Conservation (phyloP, 2,888 invertebrate genomes). For the Calliphora vomitoria region DNA sequence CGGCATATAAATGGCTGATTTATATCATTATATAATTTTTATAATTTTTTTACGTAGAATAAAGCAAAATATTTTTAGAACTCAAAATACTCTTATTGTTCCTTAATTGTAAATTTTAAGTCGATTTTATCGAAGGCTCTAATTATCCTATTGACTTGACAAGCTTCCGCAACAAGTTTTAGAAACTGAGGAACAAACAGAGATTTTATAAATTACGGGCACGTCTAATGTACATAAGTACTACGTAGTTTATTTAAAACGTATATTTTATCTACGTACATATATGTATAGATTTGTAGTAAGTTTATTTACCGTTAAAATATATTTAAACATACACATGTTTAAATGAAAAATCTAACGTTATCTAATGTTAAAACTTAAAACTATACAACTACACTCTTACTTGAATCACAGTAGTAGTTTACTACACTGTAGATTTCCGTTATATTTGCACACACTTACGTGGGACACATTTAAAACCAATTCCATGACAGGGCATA, state of each 20-base stretch:
- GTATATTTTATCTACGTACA: not conserved
- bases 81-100: too few relatives aligned
- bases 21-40: too few relatives aligned
- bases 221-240: too few relatives aligned
- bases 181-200: too few relatives aligned
- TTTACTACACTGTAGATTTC: conserved; percentile 15
- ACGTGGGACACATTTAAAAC: not conserved
- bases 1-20: too few relatives aligned
- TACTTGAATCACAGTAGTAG: conserved; percentile 35
- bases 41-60: too few relatives aligned
- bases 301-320: conserved; percentile 72
- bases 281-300: not conserved
- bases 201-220: too few relatives aligned
- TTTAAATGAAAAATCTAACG: conserved; percentile 60
- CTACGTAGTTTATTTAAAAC: not conserved
- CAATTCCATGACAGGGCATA: not conserved
- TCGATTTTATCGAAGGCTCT: too few relatives aligned
- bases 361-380: conserved; percentile 78
- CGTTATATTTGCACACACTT: not conserved
- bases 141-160: too few relatives aligned
- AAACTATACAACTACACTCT: conserved; percentile 65
- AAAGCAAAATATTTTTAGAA: too few relatives aligned
- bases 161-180: too few relatives aligned
- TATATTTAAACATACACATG: not conserved
- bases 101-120: too few relatives aligned